These are phyloP conservation scores for Sebastolobus altivelis DNA, from an alignment of 2,797 vertebrate genomes.

Conservation along the genomic window DNA sequence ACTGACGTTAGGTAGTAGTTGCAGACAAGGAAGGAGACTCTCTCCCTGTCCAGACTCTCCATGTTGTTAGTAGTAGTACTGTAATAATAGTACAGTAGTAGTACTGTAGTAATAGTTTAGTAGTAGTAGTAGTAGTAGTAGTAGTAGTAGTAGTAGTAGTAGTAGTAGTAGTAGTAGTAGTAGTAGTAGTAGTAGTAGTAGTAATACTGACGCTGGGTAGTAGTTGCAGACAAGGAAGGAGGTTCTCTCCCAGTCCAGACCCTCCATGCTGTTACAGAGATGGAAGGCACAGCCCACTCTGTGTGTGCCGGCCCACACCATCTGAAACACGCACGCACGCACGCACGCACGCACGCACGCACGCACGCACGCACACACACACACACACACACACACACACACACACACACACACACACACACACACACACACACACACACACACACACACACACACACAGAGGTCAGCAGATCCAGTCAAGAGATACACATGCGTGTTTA, in stretches of 20 bases:
- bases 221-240: conserved; percentile 84
- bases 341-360: conserved; percentile 15
- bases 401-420: conserved; percentile 30
- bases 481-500: background rate
- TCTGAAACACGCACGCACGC: conserved; percentile 74
- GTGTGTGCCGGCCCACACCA: conserved; percentile 77
- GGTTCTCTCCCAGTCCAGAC: conserved; percentile 42
- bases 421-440: conserved; percentile 19
- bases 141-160: too few species aligned
- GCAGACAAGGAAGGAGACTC: conserved; percentile 76
- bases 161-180: background rate
- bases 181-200: background rate
- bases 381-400: conserved; percentile 30
- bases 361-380: conserved; percentile 22
- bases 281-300: conserved; percentile 80
- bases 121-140: background rate
- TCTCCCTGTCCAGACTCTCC: conserved; percentile 53
- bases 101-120: background rate
- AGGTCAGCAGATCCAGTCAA: background rate
- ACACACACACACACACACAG: background rate
- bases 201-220: conserved; percentile 78
- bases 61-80: conserved; percentile 39
- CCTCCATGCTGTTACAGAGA: conserved; percentile 71
- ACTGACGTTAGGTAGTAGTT: conserved; percentile 84
- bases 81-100: background rate